phyloP scores from a whole-genome alignment of 2,888 invertebrate genomes.

The Acrocyrtus sp. region DNA sequence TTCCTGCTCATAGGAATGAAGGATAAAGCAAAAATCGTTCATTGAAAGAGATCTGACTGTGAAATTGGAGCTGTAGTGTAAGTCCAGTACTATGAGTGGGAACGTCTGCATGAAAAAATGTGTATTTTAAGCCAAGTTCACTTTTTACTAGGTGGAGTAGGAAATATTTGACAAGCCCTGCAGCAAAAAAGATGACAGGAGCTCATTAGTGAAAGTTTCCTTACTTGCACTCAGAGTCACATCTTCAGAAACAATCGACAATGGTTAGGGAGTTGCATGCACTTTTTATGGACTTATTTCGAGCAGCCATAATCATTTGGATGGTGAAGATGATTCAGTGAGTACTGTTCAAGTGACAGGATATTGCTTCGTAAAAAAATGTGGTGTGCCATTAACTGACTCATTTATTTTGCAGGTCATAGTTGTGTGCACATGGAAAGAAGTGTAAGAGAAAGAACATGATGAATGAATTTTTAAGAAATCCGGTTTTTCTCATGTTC shows the following conservation, averaged over 20 bases:
- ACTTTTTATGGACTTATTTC: neutral
- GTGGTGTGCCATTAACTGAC: constrained; percentile 6
- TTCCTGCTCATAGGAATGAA: too few species aligned
- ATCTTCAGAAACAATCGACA: too few species aligned
- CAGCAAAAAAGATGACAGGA: constrained; percentile 38
- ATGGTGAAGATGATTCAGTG: neutral
- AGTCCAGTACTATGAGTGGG: too few species aligned
- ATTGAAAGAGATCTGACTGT: too few species aligned
- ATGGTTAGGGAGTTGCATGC: neutral
- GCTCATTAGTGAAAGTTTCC: constrained; percentile 33
- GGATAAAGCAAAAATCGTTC: too few species aligned
- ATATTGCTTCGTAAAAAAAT: constrained; percentile 15
- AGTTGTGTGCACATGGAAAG: constrained; percentile 40
- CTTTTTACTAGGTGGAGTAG: too few species aligned
- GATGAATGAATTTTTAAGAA: constrained; percentile 40
- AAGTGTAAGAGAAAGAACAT: constrained; percentile 44
- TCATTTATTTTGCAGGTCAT: too few species aligned
- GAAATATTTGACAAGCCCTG: constrained; percentile 22
- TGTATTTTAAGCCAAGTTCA: too few species aligned
- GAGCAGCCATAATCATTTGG: constrained; percentile 1
- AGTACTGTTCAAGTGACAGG: constrained; percentile 39
- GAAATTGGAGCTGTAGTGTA: too few species aligned
- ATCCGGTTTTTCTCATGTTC: constrained; percentile 39
- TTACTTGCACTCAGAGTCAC: too few species aligned
- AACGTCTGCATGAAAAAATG: too few species aligned